A percentile compares a stretch with the other conserved stretches of the same genome.
Evolutionary conservation across 2,113 vertebrate species (phyloP).

Genomic region (Petrocephalus microphthalmus): DNA sequence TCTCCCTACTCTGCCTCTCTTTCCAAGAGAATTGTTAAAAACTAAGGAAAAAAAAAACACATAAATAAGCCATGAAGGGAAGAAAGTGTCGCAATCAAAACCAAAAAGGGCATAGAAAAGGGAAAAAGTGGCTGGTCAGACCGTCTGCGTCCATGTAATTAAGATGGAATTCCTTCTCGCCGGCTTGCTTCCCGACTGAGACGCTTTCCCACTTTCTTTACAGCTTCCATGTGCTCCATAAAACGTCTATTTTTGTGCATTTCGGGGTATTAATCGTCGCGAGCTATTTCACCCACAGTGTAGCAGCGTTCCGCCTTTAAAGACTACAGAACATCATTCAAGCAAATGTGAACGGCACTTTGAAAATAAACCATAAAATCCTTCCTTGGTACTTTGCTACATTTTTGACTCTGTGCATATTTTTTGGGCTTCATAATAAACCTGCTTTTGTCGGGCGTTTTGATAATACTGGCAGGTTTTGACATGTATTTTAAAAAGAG

Average conservation of each 20-base stretch:
- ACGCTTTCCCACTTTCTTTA: background rate
- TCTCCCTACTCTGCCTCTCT: background rate
- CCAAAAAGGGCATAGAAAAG: background rate
- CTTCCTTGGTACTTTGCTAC: too few species aligned
- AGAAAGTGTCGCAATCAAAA: background rate
- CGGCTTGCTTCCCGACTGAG: background rate
- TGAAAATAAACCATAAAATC: too few species aligned
- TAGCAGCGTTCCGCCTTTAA: background rate
- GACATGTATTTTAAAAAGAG: background rate
- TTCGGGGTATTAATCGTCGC: constrained; percentile 21
- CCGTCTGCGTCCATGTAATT: constrained; percentile 18
- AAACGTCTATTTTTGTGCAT: constrained; percentile 24
- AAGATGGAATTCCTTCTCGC: background rate
- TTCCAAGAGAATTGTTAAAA: background rate
- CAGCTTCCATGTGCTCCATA: constrained; percentile 20
- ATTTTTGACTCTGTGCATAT: too few species aligned
- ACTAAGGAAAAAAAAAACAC: background rate
- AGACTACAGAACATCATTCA: background rate
- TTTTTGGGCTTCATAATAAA: too few species aligned
- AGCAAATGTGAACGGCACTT: background rate
- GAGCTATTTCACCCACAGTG: constrained; percentile 11
- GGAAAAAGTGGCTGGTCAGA: background rate
- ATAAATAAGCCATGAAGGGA: background rate
- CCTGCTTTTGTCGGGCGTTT: too few species aligned
- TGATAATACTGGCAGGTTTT: background rate